Evolutionary conservation across 1,140 invertebrate genomes (phyloP).

Genomic region (Sweltsa coloradensis): DNA sequence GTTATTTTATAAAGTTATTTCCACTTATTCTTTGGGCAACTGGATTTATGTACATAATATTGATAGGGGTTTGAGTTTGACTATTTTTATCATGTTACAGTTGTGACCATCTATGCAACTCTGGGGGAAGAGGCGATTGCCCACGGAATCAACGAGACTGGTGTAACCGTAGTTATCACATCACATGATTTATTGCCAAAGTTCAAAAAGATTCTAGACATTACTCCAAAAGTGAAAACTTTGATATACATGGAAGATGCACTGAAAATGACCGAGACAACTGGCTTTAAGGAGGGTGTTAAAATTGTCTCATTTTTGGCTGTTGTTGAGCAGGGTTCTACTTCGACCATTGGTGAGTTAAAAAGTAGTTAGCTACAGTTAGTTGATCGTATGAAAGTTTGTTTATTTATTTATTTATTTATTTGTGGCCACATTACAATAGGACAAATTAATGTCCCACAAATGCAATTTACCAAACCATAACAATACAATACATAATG

Average conservation of each 20-base stretch:
- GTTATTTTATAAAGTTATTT: too few species aligned
- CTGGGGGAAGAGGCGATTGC: conserved; percentile 91
- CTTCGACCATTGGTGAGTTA: conserved; percentile 31
- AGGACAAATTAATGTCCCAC: too few species aligned
- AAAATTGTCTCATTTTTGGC: conserved; percentile 49
- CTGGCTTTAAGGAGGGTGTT: conserved; percentile 52
- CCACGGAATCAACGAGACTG: conserved; percentile 93
- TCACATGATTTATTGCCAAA: conserved; percentile 81
- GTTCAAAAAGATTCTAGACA: conserved; percentile 62
- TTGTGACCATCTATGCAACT: conserved; percentile 95
- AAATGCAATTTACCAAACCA: too few species aligned
- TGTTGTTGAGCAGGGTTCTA: conserved; percentile 34
- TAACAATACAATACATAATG: too few species aligned
- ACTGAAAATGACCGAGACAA: conserved; percentile 50
- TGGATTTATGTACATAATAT: conserved; percentile 9
- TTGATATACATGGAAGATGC: conserved; percentile 86
- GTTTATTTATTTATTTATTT: too few species aligned
- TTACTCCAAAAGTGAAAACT: conserved; percentile 56
- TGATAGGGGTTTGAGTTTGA: too few species aligned
- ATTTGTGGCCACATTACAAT: too few species aligned
- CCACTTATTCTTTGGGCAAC: too few species aligned
- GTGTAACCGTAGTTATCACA: conserved; percentile 81
- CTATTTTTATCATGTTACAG: conserved; percentile 36
- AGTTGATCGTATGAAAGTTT: too few species aligned
- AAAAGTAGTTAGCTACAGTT: too few species aligned